These are phyloP conservation scores for Hermaeophaga mercurialis DNA, from an alignment of 2,888 invertebrate genomes.

Conservation along the genomic window DNA sequence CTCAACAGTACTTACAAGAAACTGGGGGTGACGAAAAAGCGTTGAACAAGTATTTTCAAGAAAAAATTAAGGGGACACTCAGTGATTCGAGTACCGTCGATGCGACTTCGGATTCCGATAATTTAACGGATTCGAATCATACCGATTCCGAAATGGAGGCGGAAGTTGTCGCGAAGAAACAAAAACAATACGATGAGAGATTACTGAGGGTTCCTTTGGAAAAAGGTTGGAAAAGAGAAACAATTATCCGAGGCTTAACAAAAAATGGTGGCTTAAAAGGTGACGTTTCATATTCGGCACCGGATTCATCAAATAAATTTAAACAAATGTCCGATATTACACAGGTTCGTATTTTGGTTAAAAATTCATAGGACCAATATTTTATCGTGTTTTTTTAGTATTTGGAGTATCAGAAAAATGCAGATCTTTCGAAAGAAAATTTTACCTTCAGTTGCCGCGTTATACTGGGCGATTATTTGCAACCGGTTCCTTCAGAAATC, in stretches of 20 bases:
- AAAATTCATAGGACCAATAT: background rate
- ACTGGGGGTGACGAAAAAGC: constrained; percentile 53
- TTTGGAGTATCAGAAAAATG: constrained; percentile 66
- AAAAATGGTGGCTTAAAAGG: constrained; percentile 87
- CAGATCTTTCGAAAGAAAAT: constrained; percentile 79
- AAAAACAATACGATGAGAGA: constrained; percentile 62
- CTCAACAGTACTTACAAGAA: constrained; percentile 64
- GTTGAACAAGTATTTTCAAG: constrained; percentile 61
- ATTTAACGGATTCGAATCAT: constrained; percentile 64
- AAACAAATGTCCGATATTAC: constrained; percentile 70
- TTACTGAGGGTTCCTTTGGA: constrained; percentile 70
- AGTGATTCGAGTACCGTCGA: constrained; percentile 64
- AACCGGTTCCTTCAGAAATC: constrained; percentile 70
- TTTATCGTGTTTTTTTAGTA: constrained; percentile 64
- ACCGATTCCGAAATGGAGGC: constrained; percentile 64
- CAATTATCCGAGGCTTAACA: constrained; percentile 84
- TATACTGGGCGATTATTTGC: constrained; percentile 89
- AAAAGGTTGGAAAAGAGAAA: constrained; percentile 88
- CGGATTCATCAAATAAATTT: constrained; percentile 65
- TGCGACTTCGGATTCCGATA: constrained; percentile 65
- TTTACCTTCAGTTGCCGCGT: constrained; percentile 91
- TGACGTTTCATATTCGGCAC: constrained; percentile 88
- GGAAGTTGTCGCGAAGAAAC: constrained; percentile 55
- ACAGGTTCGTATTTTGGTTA: constrained; percentile 58
- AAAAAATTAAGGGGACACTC: constrained; percentile 63